Percentiles rank a stretch among this genome's conserved stretches.
Evolutionary conservation across 37 sponge, comb jelly and placozoan genomes (phyloP).

Genomic region (Diacarnus erythraeanus): DNA sequence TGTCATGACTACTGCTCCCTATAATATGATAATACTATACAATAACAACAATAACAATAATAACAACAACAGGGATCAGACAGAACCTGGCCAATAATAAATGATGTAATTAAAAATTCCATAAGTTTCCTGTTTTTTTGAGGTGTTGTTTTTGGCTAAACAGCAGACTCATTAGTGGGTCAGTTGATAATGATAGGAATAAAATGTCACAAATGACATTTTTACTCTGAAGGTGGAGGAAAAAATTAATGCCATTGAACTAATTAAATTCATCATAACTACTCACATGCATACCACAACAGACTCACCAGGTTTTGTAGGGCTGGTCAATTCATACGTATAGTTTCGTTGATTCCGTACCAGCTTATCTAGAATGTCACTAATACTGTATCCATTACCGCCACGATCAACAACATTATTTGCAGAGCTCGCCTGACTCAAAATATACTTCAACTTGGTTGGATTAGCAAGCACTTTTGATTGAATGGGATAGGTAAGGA

Average conservation of each 20-base stretch:
- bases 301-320: not conserved
- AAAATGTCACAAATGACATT: no score
- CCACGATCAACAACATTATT: not conserved
- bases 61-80: no score
- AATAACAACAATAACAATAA: no score
- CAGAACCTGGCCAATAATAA: no score
- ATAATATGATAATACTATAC: no score
- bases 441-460: not conserved
- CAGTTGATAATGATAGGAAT: no score
- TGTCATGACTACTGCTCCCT: conserved; percentile 38
- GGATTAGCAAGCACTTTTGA: not conserved
- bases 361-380: not conserved
- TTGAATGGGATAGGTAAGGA: not conserved
- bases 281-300: no score
- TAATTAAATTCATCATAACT: not conserved
- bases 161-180: no score
- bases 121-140: no score
- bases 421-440: not conserved
- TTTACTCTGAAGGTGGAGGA: no score
- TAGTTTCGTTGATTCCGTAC: conserved; percentile 1
- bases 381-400: not conserved
- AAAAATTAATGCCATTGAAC: not conserved
- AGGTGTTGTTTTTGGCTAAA: no score
- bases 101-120: no score
- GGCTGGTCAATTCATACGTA: not conserved